Evolutionary conservation across 2,797 vertebrate species (phyloP).

Genomic region (Acropternis orthonyx): DNA sequence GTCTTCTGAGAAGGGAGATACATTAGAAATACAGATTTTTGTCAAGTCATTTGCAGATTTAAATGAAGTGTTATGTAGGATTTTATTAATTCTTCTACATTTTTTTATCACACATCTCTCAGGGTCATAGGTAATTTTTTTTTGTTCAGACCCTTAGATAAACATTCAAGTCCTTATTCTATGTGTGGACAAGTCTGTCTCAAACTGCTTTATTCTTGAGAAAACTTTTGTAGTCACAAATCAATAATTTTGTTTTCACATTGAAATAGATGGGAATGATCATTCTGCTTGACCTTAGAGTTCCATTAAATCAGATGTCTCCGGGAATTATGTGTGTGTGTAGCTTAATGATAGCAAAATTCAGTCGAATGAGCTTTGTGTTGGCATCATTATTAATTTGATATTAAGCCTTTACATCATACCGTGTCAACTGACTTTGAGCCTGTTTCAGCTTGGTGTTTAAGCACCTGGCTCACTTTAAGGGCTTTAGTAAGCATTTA

Average conservation of each 20-base stretch:
- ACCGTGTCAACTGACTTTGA: neutral
- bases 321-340: neutral
- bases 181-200: neutral
- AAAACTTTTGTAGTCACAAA: neutral
- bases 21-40: neutral
- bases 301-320: neutral
- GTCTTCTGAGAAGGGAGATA: neutral
- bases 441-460: neutral
- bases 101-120: neutral
- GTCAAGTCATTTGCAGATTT: slow-evolving; percentile 1
- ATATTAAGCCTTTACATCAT: neutral
- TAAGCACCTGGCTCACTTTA: neutral
- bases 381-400: neutral
- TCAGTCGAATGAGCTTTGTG: neutral
- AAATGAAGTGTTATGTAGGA: neutral
- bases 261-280: neutral
- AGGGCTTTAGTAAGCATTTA: neutral
- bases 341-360: neutral
- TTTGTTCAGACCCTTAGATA: neutral
- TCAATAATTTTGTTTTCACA: neutral
- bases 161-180: neutral
- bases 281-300: slow-evolving; percentile 1
- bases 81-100: neutral
- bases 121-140: neutral
- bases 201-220: neutral